Evolutionary conservation across 1,140 invertebrate species (phyloP), one percentile per base, ranked within the genome.

Genomic region (Pachyrhynchus sulphureomaculatus): DNA sequence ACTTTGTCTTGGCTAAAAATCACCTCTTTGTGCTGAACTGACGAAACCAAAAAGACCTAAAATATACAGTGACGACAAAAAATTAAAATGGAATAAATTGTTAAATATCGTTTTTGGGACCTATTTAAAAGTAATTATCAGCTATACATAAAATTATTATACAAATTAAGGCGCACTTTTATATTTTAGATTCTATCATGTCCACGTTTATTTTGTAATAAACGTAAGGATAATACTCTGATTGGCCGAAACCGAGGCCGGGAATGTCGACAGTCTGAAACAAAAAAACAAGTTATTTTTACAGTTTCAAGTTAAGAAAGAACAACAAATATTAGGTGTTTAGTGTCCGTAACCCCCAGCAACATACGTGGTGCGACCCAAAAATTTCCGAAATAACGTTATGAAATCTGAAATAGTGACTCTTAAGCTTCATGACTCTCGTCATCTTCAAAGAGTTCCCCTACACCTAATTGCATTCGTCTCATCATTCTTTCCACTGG

Each of bases 191-290:
- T 64, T 93, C 90, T 53, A 94, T 84, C 89, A 98, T 94, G 76
- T 98, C 95, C 65, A 98, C 86, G 78, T 94, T 95, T 68, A 99
- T 88, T 81, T 96, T 98, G 80, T 97, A 98, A 81, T 90, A 98
- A 57, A 99, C 96, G 79, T 99, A 99, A 5, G 96, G 95, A 80
- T 87, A 98, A 80, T 99, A 99, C 74, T 99, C 96, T 34, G 88
- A 84, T 71, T 90, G 88, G 13, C 91, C 92, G 76, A 97, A 92
- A 54, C 90, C 92, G 52, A 98, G 80, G 42, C 95, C 96, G 53
- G 95, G 93, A 80, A 99, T 88, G 75, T 92, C 91, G 69, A 89
- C 86, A 71, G 82, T 89, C 89, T 92, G 81, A 29, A 70, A 72
- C 63, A 23, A 48, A 32, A 42, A 49, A 26, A 48, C 12, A 32